Conservation (phyloP, 35 echinoderm and acorn worm species). For the Heliocidaris erythrogramma region DNA sequence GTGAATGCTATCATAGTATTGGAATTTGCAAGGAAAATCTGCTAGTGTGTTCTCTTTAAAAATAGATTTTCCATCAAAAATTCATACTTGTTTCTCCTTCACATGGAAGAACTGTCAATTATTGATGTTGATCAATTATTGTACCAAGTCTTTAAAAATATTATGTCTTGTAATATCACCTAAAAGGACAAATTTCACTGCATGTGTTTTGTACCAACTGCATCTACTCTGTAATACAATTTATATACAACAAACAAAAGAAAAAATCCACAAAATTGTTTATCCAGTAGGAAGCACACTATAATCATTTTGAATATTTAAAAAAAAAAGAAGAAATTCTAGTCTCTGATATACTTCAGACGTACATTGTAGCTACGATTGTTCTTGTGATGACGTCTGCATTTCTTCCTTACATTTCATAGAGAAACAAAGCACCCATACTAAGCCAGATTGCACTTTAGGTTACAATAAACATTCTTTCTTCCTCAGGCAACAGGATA, state of each 20-base stretch:
- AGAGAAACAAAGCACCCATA: neutral
- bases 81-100: no score
- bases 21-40: no score
- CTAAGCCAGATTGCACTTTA: conserved; percentile 1
- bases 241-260: neutral
- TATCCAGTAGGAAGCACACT: neutral
- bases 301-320: neutral
- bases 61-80: no score
- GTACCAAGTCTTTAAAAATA: neutral
- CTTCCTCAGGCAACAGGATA: neutral
- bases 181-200: neutral
- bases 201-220: neutral
- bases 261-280: neutral
- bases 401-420: neutral
- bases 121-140: neutral
- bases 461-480: conserved; percentile 18
- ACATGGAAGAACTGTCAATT: no score
- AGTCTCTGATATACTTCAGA: neutral
- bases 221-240: neutral
- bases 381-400: neutral
- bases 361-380: neutral
- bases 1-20: no score
- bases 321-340: neutral
- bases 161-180: neutral
- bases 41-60: no score